Evolutionary conservation across 2,888 invertebrate species (phyloP).

Genomic region (Mamestra brassicae): DNA sequence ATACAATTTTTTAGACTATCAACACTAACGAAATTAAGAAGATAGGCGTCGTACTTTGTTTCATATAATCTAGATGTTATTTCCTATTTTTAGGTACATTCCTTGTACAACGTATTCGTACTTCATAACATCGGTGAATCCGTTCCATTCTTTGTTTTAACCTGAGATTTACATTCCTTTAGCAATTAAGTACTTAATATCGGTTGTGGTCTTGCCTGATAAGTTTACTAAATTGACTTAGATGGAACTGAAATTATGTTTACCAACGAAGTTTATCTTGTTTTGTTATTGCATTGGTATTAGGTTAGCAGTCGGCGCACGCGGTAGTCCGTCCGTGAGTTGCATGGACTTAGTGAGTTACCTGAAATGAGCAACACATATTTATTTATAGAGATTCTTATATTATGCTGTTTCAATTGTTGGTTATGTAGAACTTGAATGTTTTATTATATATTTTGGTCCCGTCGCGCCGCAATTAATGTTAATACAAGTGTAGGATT

Average conservation of each 20-base stretch:
- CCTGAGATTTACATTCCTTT: constrained; percentile 88
- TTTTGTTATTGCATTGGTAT: constrained; percentile 85
- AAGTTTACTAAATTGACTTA: constrained; percentile 89
- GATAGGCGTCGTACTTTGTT: constrained; percentile 47
- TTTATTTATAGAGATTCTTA: constrained; percentile 88
- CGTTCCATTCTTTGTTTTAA: constrained; percentile 79
- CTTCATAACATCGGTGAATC: constrained; percentile 76
- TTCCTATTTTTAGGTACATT: constrained; percentile 64
- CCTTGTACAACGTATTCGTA: constrained; percentile 71
- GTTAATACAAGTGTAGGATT: constrained; percentile 77
- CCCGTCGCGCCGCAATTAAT: constrained; percentile 82
- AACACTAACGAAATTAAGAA: constrained; percentile 49
- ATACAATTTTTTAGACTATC: constrained; percentile 18
- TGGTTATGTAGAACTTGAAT: constrained; percentile 82
- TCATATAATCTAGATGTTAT: constrained; percentile 69
- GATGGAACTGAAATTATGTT: constrained; percentile 89
- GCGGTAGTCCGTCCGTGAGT: constrained; percentile 80
- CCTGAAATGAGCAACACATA: constrained; percentile 87
- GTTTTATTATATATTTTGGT: constrained; percentile 78
- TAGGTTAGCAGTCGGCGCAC: constrained; percentile 74
- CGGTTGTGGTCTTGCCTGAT: constrained; percentile 92
- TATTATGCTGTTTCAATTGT: constrained; percentile 86
- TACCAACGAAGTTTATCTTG: constrained; percentile 89
- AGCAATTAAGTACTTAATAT: constrained; percentile 91
- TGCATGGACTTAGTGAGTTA: constrained; percentile 87